These are phyloP conservation scores for Busseola fusca DNA, from an alignment of 2,888 invertebrate species.

Conservation along the genomic window DNA sequence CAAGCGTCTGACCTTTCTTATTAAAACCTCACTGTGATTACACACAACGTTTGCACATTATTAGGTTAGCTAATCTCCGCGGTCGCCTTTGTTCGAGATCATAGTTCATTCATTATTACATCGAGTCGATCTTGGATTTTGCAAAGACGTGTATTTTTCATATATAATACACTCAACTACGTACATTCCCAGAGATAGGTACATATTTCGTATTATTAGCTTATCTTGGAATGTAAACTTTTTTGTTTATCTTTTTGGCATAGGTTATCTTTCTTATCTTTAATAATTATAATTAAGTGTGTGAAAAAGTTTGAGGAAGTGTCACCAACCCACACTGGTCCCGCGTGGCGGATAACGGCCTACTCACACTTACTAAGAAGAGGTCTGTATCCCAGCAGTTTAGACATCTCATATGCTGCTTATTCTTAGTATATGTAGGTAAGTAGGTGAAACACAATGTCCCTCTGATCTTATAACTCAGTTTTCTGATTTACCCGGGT, in stretches of 20 bases:
- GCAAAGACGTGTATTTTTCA: conserved; percentile 38
- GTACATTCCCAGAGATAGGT: conserved; percentile 2
- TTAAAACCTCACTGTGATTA: conserved; percentile 56
- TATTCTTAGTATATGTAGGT: neutral
- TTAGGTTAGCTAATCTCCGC: conserved; percentile 54
- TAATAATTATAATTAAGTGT: neutral
- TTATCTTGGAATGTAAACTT: conserved; percentile 11
- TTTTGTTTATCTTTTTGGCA: conserved; percentile 5
- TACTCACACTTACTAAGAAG: neutral
- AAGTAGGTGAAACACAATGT: neutral
- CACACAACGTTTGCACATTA: conserved; percentile 58
- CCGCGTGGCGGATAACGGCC: neutral
- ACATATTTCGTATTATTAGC: conserved; percentile 5
- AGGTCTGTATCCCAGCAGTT: neutral
- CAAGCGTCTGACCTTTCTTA: conserved; percentile 59
- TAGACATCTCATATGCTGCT: neutral
- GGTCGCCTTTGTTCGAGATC: conserved; percentile 36
- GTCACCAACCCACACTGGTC: neutral
- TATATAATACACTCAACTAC: conserved; percentile 3
- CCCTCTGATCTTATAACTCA: neutral
- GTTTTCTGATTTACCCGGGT: neutral
- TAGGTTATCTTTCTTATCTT: conserved; percentile 15
- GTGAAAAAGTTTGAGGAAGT: neutral
- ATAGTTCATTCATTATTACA: conserved; percentile 33
- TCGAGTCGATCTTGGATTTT: conserved; percentile 4